phyloP scores from a whole-genome alignment of 2,113 vertebrate genomes.

The Ginglymostoma cirratum region DNA sequence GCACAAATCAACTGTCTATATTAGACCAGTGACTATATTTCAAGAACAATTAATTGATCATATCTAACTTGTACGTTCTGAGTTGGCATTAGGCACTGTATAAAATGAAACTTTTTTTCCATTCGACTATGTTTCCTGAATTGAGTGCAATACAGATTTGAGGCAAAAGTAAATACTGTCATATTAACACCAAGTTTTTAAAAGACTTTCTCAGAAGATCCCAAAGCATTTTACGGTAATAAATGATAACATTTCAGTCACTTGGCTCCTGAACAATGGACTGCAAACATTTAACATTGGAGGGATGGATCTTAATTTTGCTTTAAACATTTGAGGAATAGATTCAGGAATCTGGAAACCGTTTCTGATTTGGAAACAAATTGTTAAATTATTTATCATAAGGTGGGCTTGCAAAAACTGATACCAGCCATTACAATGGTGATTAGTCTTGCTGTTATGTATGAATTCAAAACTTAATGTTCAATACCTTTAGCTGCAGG shows the following conservation, averaged over 20 bases:
- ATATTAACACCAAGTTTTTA: not conserved
- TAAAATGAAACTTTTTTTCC: not conserved
- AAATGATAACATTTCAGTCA: not conserved
- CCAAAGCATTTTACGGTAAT: too few relatives aligned
- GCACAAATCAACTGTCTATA: not conserved
- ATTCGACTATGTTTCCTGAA: not conserved
- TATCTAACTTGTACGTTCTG: not conserved
- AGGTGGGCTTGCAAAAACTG: not conserved
- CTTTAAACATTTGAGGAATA: not conserved
- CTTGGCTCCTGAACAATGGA: not conserved
- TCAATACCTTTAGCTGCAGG: slow-evolving; percentile 82
- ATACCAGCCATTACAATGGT: not conserved
- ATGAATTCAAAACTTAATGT: not conserved
- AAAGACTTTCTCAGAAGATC: not conserved
- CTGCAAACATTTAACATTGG: not conserved
- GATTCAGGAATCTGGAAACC: not conserved
- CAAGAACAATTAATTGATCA: not conserved
- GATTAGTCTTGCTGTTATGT: not conserved
- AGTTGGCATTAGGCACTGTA: not conserved
- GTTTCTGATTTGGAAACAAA: not conserved
- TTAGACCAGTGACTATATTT: not conserved
- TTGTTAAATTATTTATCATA: not conserved
- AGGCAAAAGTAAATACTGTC: not conserved
- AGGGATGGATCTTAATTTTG: not conserved
- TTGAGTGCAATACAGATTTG: not conserved